A percentile compares a stretch with the other conserved stretches of the same genome.
Evolutionary conservation across 1,140 invertebrate species (phyloP).

Genomic region (Condylostylus longicornis): DNA sequence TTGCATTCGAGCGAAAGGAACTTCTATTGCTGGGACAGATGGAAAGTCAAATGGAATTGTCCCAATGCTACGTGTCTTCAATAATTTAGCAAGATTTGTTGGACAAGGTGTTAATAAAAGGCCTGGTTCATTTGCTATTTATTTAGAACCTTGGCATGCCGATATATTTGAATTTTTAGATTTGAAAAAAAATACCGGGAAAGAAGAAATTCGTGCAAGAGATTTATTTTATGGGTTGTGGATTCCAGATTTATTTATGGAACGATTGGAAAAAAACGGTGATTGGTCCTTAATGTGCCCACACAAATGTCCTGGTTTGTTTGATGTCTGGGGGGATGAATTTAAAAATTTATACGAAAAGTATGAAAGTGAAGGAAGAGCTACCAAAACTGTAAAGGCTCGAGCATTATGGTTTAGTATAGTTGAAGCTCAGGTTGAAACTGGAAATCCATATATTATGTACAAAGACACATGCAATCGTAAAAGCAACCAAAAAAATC

Average conservation of each 20-base stretch:
- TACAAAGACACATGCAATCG: constrained; percentile 96
- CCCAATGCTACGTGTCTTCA: constrained; percentile 92
- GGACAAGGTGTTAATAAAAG: constrained; percentile 97
- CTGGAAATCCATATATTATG: constrained; percentile 94
- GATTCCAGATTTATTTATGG: constrained; percentile 99
- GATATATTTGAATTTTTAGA: constrained; percentile 94
- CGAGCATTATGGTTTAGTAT: constrained; percentile 89
- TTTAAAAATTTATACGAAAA: constrained; percentile 83
- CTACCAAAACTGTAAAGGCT: constrained; percentile 63
- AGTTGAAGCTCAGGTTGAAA: constrained; percentile 92
- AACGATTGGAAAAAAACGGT: constrained; percentile 73
- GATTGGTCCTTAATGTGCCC: constrained; percentile 97
- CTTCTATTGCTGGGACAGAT: constrained; percentile 87
- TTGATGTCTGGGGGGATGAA: constrained; percentile 86
- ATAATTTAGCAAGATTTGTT: constrained; percentile 92
- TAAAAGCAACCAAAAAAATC: constrained; percentile 96
- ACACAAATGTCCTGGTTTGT: constrained; percentile 75
- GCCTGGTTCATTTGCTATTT: constrained; percentile 99
- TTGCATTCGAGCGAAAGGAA: constrained; percentile 84
- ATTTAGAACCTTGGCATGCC: constrained; percentile 97
- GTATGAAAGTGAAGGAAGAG: constrained; percentile 75
- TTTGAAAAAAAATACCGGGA: constrained; percentile 86
- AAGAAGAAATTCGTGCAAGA: constrained; percentile 81
- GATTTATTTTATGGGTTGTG: constrained; percentile 97
- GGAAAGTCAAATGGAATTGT: constrained; percentile 93